Evolutionary conservation across 2,113 vertebrate species (phyloP), one percentile per base, ranked within the genome.

Genomic region (Mesoclemmys tuberculata): DNA sequence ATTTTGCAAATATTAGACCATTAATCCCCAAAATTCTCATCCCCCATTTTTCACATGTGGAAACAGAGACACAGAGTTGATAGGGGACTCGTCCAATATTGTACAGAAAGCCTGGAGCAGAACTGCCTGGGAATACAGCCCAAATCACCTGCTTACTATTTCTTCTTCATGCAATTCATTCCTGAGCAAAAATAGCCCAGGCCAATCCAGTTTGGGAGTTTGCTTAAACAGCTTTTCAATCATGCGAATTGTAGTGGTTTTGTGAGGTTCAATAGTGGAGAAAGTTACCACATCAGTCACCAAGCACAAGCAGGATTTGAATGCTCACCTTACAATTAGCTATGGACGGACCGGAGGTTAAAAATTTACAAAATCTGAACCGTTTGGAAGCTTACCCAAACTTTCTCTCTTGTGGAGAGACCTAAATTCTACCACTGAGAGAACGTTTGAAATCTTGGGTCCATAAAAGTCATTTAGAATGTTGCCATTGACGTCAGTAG

Each of bases 51-150:
- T 85, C 71, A 52, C 78, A 22, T 0, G 0, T 5, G n/a, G 64
- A 86, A 89, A 82, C 68, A 44, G 84, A 93, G 10, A 22, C 35
- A 87, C 38, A 68, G 55, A 80, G 89, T 61, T n/a, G 84, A 89
- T 78, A 54, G 90, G 64, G 24, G 74, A 52, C 84, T 89, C 90
- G 38, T 64, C 87, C 84, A 81, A 75, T 51, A 90, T 68, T 6
- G 0, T 49, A 27, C 21, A 61, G 56, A 88, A 94, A 91, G 71
- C 46, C 68, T 93, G 48, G 83, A 75, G 74, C 3, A 88, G 83
- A 95, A 85, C 93, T 14, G 14, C 3, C 51, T 68, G 74, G 49
- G 93, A 90, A 94, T 94, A 93, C 90, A 95, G 87, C 81, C 21
- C 64, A 84, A 58, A 86, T 68, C 58, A 84, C 64, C 89, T 92